These are phyloP conservation scores for Buceros bicornis DNA, from an alignment of 2,797 vertebrate species.

Conservation along the genomic window DNA sequence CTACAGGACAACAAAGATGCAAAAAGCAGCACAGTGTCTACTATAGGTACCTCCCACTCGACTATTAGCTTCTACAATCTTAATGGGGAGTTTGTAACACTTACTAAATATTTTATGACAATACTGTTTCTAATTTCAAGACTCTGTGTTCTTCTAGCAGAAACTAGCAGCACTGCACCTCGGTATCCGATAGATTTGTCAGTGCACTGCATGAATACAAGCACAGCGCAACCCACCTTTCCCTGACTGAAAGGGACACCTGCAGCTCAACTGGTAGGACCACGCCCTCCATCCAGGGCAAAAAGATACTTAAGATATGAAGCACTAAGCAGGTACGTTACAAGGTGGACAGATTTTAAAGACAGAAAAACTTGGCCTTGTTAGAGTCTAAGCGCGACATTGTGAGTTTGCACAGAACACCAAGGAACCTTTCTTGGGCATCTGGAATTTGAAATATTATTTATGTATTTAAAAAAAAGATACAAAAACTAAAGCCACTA, in stretches of 20 bases:
- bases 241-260: background rate
- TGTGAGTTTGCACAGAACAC: background rate
- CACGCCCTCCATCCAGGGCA: background rate
- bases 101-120: background rate
- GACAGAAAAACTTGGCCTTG: background rate
- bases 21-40: background rate
- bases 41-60: background rate
- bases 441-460: no score
- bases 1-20: background rate
- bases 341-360: background rate
- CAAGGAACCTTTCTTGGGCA: background rate
- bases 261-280: background rate
- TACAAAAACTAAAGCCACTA: background rate
- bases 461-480: background rate
- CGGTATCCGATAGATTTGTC: background rate
- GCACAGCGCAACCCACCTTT: background rate
- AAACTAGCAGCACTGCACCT: background rate
- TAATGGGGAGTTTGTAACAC: background rate
- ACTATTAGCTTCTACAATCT: background rate
- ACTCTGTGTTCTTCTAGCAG: background rate
- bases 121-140: background rate
- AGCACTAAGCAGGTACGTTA: accelerated
- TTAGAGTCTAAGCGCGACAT: background rate
- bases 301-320: background rate
- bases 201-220: background rate